phyloP scores from a whole-genome alignment of 2,113 vertebrate species.

The Pyxicephalus adspersus region DNA sequence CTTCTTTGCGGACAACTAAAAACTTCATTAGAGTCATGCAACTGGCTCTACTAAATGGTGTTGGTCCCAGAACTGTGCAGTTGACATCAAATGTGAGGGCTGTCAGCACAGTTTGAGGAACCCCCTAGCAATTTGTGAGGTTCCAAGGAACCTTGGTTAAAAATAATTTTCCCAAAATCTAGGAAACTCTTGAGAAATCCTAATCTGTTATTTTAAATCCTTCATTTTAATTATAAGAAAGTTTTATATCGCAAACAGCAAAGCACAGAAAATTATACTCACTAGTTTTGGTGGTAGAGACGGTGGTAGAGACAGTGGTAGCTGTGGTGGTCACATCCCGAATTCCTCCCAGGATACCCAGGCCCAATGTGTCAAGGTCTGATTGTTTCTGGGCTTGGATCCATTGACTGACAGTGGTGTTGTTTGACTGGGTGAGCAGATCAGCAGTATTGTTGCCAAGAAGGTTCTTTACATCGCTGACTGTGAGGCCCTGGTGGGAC shows the following conservation, averaged over 20 bases:
- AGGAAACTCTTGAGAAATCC: too few species aligned
- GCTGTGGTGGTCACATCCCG: neutral
- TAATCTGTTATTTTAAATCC: too few species aligned
- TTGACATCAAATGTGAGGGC: too few species aligned
- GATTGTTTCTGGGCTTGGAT: constrained; percentile 59
- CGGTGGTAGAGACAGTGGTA: neutral
- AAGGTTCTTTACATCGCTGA: constrained; percentile 61
- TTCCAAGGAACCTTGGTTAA: too few species aligned
- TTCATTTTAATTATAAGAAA: neutral
- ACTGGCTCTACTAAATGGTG: too few species aligned
- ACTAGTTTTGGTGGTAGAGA: neutral
- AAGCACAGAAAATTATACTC: neutral
- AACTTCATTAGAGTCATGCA: too few species aligned
- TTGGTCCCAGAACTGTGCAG: too few species aligned
- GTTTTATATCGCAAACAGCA: too few species aligned
- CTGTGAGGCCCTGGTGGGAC: constrained; percentile 61
- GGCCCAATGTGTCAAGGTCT: constrained; percentile 57
- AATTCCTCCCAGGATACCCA: constrained; percentile 62
- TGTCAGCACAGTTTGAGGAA: too few species aligned
- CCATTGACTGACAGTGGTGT: constrained; percentile 60
- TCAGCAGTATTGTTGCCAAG: constrained; percentile 58
- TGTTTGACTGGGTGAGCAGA: constrained; percentile 52
- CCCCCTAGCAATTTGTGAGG: too few species aligned
- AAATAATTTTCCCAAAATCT: too few species aligned
- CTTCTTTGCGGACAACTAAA: too few species aligned